Percentiles rank a stretch among this genome's conserved stretches.
phyloP scores from a whole-genome alignment of 2,888 invertebrate genomes.

The Malthinus flaveolus region DNA sequence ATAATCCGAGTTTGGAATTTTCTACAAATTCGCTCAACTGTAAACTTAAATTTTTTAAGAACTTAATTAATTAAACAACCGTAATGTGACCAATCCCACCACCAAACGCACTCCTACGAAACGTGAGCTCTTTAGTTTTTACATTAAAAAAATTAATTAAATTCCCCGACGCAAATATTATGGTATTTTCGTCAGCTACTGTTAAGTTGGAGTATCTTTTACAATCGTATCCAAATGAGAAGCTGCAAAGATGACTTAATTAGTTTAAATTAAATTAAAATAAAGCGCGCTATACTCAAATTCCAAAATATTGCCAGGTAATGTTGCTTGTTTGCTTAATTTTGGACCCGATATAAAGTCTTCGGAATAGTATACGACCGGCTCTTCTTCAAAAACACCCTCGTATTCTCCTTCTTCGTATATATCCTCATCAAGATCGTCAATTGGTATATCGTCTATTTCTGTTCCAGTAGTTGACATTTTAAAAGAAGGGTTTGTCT shows the following conservation, averaged over 20 bases:
- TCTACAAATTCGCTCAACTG: conserved; percentile 50
- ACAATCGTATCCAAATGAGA: conserved; percentile 88
- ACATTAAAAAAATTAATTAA: conserved; percentile 76
- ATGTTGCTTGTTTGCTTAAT: conserved; percentile 57
- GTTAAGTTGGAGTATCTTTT: conserved; percentile 79
- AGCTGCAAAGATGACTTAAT: conserved; percentile 54
- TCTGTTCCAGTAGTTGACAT: conserved; percentile 12
- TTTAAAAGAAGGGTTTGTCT: background rate
- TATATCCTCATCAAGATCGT: conserved; percentile 23
- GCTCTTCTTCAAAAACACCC: conserved; percentile 27
- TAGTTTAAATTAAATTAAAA: background rate
- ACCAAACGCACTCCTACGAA: conserved; percentile 74
- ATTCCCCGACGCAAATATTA: conserved; percentile 83
- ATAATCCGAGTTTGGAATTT: conserved; percentile 63
- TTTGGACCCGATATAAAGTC: conserved; percentile 64
- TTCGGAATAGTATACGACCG: conserved; percentile 48
- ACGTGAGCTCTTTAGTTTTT: conserved; percentile 65
- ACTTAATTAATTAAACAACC: conserved; percentile 54
- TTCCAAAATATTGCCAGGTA: conserved; percentile 63
- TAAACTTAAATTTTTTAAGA: background rate
- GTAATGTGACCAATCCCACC: conserved; percentile 81
- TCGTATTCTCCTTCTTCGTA: conserved; percentile 30
- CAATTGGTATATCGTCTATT: conserved; percentile 9
- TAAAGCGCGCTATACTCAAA: conserved; percentile 63
- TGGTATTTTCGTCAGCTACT: conserved; percentile 70